Conservation (phyloP, 2,113 vertebrate species). For the Mesoclemmys tuberculata region DNA sequence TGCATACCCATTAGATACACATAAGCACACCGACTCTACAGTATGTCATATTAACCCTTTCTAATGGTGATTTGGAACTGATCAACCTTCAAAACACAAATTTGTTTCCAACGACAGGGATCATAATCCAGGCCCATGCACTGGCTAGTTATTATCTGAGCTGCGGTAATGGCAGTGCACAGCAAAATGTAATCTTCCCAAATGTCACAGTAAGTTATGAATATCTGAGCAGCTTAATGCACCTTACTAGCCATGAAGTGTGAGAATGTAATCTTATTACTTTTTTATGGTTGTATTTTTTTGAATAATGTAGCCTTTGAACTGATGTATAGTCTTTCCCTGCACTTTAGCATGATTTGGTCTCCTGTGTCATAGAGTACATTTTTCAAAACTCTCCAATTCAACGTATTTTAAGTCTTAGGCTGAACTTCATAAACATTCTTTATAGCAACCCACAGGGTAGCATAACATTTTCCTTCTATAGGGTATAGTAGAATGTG, state of each 20-base stretch:
- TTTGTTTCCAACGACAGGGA: constrained; percentile 83
- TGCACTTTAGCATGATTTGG: constrained; percentile 85
- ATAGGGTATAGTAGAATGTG: constrained; percentile 67
- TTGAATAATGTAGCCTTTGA: constrained; percentile 86
- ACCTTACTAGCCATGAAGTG: constrained; percentile 87
- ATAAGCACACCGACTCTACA: constrained; percentile 54
- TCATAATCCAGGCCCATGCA: constrained; percentile 77
- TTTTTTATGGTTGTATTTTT: constrained; percentile 90
- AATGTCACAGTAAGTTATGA: constrained; percentile 88
- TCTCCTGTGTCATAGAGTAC: constrained; percentile 74
- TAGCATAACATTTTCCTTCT: constrained; percentile 77
- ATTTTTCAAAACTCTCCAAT: constrained; percentile 84
- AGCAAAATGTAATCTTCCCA: constrained; percentile 86
- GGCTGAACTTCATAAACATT: constrained; percentile 84
- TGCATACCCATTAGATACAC: constrained; percentile 73
- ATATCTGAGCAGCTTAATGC: constrained; percentile 88
- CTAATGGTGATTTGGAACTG: constrained; percentile 82
- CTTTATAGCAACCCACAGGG: constrained; percentile 82
- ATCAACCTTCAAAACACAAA: constrained; percentile 86
- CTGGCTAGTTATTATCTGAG: constrained; percentile 84
- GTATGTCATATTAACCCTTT: constrained; percentile 82
- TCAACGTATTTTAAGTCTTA: constrained; percentile 79
- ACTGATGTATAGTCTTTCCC: constrained; percentile 87
- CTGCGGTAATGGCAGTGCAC: constrained; percentile 80
- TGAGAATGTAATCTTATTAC: constrained; percentile 88